Base-by-base conservation (phyloP, 2,113 vertebrate species). In the Seriola rivoliana region DNA sequence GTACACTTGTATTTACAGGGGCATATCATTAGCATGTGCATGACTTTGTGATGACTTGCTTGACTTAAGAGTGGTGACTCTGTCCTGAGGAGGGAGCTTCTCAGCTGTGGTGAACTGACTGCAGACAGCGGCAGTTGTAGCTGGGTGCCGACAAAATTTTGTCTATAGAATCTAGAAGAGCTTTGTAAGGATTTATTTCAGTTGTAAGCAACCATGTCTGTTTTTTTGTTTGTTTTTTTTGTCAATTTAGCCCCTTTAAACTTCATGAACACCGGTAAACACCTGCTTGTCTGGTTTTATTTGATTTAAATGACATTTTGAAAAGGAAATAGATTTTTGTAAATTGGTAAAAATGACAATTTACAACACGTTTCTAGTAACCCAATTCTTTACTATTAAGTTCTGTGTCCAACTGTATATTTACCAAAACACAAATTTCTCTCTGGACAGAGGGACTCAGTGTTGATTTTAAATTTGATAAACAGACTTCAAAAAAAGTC, bases 1-100 rank as follows among this genome's bases (percentile, higher is more conserved):
- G 21, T 89, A 92, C 85, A 92, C 21, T 66, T 81, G 57, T 91
- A 93, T 91, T 93, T 92, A 94, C 91, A 92, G 72, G 59, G 70
- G 54, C 78, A 75, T 60, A 52, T 55, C 46, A 60, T 72, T 76
- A 75, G 50, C 32, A 25, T 80, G 65, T 76, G 75, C 66, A 74
- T 38, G 79, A 82, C 34, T 85, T 42, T 54, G 70, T 69, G 44
- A 75, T 6, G 17, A 76, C 64, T 38, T 55, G 70, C 29, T 71
- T 60, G 58, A 60, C 69, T 42, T 69, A 32, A 44, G 14, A 32
- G 52, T 71, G 71, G 70, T 58, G 65, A 58, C 68, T 71, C 40
- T 36, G 42, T 13, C 44, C 23, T 19, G 34, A 16, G 29, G 21
- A 48, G 29, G 55, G 59, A 64, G 58, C 57, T 2, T 64, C n/a